Evolutionary conservation across 2,888 invertebrate genomes (phyloP), one percentile per base, ranked within the genome.

Genomic region (Alloplasta piceator): DNA sequence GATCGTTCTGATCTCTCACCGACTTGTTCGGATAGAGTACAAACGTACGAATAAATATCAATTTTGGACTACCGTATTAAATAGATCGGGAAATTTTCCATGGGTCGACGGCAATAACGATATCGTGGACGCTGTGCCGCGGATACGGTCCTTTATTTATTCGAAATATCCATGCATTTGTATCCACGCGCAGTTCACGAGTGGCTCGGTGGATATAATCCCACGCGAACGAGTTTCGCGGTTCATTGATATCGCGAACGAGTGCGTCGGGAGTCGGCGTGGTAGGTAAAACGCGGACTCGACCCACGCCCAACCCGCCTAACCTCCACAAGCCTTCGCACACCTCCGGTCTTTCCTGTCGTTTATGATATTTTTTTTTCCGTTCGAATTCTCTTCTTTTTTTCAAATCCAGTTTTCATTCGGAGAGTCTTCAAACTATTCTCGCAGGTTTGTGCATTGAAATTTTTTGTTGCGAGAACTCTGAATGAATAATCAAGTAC

Each of bases 221-320:
- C 88, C 85, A 88, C 88, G 86, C 88, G 84, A 86, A 84, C 87
- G 79, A 87, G 86, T 89, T 89, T 87, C 83, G 87, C 87, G 86
- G 88, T 88, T 89, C 87, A 85, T 87, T 89, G 89, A 87, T 89
- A 88, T 86, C 83, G 81, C 80, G 87, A 86, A 61, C 63, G 68
- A 80, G 78, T 74, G 71, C 76, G 64, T 72, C 26, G 43, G 6
- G 12, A 52, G 7, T 43, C 55, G 48, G 61, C 55, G 71, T 72
- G 76, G 80, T 82, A 74, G 63, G 82, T 73, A 80, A 82, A 83
- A 80, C 75, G 26, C 26, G 68, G 80, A 82, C 71, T 80, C 87
- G 72, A 85, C 88, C 88, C 85, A 89, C 89, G 87, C 85, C 82
- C 86, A 81, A 80, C 63, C 79, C 39, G 26, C 56, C 43, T 61